Evolutionary conservation across 2,888 invertebrate species (phyloP).

Genomic region (Eupithecia dodoneata): DNA sequence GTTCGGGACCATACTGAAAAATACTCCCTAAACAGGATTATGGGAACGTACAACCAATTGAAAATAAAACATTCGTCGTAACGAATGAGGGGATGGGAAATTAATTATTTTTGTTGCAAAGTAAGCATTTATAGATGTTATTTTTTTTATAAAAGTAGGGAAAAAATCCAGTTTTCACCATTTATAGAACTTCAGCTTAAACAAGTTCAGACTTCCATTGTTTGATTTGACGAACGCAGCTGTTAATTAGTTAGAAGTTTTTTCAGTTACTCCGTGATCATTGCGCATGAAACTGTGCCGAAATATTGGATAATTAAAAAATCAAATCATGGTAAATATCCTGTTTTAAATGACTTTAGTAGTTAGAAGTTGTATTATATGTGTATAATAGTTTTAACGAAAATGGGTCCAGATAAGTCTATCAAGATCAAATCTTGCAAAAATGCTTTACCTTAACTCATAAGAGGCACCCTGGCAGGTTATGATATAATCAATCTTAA

Average conservation of each 20-base stretch:
- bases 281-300: too few species aligned
- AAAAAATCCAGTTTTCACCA: not conserved
- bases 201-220: not conserved
- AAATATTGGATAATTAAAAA: too few species aligned
- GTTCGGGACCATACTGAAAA: constrained; percentile 42
- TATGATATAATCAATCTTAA: too few species aligned
- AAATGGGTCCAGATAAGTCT: not conserved
- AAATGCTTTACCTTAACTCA: not conserved
- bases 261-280: too few species aligned
- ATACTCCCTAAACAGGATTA: constrained; percentile 43
- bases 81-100: not conserved
- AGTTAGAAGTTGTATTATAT: too few species aligned
- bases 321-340: too few species aligned
- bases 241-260: not conserved
- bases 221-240: not conserved
- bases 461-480: too few species aligned
- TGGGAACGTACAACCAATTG: constrained; percentile 29
- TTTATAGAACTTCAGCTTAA: too few species aligned
- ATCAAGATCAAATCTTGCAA: not conserved
- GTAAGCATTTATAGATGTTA: not conserved
- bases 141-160: not conserved
- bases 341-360: too few species aligned
- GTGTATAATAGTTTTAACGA: not conserved
- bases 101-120: not conserved
- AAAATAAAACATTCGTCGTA: constrained; percentile 15